These are phyloP conservation scores for Artemisiospiza belli DNA, from an alignment of 2,113 vertebrate genomes.

Conservation along the genomic window DNA sequence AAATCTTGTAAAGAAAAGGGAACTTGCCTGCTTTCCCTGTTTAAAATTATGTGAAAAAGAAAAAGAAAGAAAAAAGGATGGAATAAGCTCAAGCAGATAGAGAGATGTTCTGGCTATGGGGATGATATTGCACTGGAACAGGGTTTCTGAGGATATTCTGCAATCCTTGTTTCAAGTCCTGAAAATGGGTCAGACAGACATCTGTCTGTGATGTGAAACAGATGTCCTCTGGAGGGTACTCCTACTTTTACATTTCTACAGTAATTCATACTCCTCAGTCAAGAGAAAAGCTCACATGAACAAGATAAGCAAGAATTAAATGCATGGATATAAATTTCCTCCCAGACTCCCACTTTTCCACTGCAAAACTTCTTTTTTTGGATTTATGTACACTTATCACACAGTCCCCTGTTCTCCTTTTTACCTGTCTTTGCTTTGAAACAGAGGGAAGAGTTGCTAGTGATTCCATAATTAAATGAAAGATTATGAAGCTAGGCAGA, in stretches of 20 bases:
- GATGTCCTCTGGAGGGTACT: conserved; percentile 18
- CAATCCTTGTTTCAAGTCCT: conserved; percentile 20
- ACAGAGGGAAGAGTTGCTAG: background rate
- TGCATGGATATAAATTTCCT: background rate
- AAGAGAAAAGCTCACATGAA: background rate
- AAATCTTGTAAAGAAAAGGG: background rate
- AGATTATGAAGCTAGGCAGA: background rate
- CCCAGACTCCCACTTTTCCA: background rate
- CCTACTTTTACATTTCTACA: conserved; percentile 4
- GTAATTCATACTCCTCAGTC: background rate
- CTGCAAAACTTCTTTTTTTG: background rate
- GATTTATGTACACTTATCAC: background rate
- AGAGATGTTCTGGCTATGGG: background rate
- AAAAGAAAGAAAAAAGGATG: background rate
- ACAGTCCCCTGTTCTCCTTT: background rate
- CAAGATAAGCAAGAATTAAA: background rate
- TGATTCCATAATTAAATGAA: background rate
- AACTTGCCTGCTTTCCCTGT: background rate
- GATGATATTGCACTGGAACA: background rate
- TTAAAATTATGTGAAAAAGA: background rate
- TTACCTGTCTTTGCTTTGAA: background rate
- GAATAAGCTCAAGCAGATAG: background rate
- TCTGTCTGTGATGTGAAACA: conserved; percentile 47
- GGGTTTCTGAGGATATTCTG: conserved; percentile 11
- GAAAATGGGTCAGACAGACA: conserved; percentile 50